Conservation (phyloP, 2,888 invertebrate genomes). For the Cryptus viduatorius region DNA sequence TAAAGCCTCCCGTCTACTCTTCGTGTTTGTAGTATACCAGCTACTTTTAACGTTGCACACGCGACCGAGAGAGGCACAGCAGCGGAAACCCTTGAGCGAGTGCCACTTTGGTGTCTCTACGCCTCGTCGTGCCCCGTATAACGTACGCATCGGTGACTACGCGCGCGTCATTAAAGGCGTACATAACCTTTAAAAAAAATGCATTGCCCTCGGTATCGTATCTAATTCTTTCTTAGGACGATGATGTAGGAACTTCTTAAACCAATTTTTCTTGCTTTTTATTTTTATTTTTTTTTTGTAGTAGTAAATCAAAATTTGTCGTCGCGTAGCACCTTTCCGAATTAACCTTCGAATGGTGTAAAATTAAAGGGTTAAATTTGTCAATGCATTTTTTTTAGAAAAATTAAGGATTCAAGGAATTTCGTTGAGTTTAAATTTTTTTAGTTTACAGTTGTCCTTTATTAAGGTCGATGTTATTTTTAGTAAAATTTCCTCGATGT, state of each 20-base stretch:
- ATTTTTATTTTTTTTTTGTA: too few species aligned
- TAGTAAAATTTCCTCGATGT: neutral
- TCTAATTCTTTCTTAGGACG: slow-evolving; percentile 10
- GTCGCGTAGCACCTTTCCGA: too few species aligned
- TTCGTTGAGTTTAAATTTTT: too few species aligned
- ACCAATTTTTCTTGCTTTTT: too few species aligned
- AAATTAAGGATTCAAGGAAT: too few species aligned
- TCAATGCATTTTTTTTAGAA: too few species aligned
- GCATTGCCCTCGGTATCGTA: slow-evolving; percentile 36
- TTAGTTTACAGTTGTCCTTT: too few species aligned
- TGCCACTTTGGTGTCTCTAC: slow-evolving; percentile 36
- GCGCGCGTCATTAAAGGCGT: slow-evolving; percentile 9
- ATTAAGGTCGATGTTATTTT: too few species aligned
- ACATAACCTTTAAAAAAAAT: slow-evolving; percentile 23
- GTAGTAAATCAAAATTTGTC: neutral
- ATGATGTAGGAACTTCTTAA: too few species aligned
- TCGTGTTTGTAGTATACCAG: slow-evolving; percentile 54
- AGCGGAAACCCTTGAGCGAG: slow-evolving; percentile 37
- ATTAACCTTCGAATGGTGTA: too few species aligned
- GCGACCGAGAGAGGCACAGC: slow-evolving; percentile 29
- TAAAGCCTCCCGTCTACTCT: slow-evolving; percentile 47
- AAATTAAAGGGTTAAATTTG: too few species aligned
- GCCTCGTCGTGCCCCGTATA: slow-evolving; percentile 27
- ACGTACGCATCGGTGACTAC: slow-evolving; percentile 40
- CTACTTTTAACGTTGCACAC: slow-evolving; percentile 55